phyloP scores from a whole-genome alignment of 2,113 vertebrate species.

The Pongo abelii region DNA sequence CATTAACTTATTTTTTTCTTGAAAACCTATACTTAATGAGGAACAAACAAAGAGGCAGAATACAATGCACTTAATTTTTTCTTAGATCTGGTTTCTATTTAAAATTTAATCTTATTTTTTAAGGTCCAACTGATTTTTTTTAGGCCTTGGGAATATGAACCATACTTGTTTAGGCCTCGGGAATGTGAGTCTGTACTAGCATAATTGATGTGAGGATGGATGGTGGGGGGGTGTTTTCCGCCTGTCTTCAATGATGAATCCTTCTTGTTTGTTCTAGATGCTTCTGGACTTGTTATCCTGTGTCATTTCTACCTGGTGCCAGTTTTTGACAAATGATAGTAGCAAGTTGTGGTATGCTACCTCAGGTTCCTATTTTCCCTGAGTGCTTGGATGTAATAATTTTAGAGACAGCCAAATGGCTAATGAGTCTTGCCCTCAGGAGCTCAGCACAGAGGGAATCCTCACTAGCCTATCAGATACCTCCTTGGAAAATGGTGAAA shows the following conservation, averaged over 20 bases:
- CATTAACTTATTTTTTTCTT: background rate
- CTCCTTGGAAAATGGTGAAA: constrained; percentile 62
- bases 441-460: constrained; percentile 51
- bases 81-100: constrained; percentile 6
- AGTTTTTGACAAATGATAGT: constrained; percentile 76
- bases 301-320: constrained; percentile 73
- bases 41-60: background rate
- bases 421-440: constrained; percentile 72
- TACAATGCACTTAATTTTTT: constrained; percentile 6
- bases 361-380: constrained; percentile 68
- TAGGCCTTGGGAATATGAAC: background rate
- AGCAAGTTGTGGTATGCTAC: constrained; percentile 42
- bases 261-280: constrained; percentile 79
- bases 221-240: constrained; percentile 1
- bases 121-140: background rate
- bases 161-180: background rate
- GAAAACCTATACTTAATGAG: background rate
- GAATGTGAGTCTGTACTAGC: background rate
- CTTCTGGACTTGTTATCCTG: constrained; percentile 74
- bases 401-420: constrained; percentile 67
- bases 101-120: background rate
- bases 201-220: constrained; percentile 49
- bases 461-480: constrained; percentile 53
- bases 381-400: constrained; percentile 70
- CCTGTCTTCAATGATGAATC: constrained; percentile 71